Evolutionary conservation across 2,797 vertebrate species (phyloP), one percentile per base, ranked within the genome.

Genomic region (Sphaeramia orbicularis): DNA sequence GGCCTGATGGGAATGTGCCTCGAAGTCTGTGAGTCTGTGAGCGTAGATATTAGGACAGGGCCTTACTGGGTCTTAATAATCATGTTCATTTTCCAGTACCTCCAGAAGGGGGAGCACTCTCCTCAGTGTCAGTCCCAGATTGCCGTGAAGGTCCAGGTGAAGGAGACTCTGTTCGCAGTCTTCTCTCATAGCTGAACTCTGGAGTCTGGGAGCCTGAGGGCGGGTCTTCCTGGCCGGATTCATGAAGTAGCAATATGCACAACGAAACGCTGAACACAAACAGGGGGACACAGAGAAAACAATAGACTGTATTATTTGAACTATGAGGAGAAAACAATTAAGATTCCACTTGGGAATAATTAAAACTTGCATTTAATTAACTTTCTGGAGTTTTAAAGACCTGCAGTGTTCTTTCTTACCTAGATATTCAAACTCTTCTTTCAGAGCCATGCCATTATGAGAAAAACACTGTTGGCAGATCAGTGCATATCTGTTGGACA

Each of bases 391-490:
- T 7, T 47, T 18, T 30, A 50, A n/a, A 10, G 10, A 8, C n/a
- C 27, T n/a, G 1, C 10, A 27, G 8, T 21, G 19, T 32, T 19
- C 11, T 6, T 11, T 49, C 35, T 96, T 94, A 99, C 98, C 97
- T 64, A 98, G 52, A 71, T 97, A 99, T 86, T 99, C 97, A 95
- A 96, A 99, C 81, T 99, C 98, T 78, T 99, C 98, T 80, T 96
- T 98, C 79, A 99, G 91, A 77, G 98, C 98, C 98, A 99, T 99
- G 70, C 97, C 98, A 78, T 99, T 99, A 84, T 99, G 98, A 78
- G 98, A 99, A 86, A 96, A 97, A 80, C 98, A 99, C 58, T 99
- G 98, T 56, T 99, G 97, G 86, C 98, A 99, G 90, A 99, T 95
- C 78, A 99, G 90, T 1, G 97, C 98, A 0, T 99, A 99, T 86